phyloP scores from a whole-genome alignment of 2,888 invertebrate genomes.

The Diarsia brunnea region DNA sequence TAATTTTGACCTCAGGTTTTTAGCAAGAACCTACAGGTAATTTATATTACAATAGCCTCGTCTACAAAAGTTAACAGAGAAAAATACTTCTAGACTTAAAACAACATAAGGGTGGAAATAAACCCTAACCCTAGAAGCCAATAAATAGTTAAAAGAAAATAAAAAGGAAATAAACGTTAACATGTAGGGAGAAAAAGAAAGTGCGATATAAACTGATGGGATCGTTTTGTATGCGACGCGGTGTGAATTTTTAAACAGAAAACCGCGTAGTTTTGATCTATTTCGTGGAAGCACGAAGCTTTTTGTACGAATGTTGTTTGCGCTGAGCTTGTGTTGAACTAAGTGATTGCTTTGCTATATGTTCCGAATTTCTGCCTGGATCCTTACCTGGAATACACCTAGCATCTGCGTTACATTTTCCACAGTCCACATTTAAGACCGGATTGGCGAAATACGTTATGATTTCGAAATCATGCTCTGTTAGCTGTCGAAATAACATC shows the following conservation, averaged over 20 bases:
- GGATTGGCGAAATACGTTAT: slow-evolving; percentile 40
- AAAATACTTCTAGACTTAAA: slow-evolving; percentile 10
- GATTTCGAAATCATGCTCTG: slow-evolving; percentile 24
- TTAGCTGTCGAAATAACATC: slow-evolving; percentile 38
- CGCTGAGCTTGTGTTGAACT: slow-evolving; percentile 58
- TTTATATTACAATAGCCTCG: too few species aligned
- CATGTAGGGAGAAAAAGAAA: slow-evolving; percentile 60
- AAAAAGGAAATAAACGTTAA: slow-evolving; percentile 57
- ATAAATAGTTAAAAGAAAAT: slow-evolving; percentile 63
- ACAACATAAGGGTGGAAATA: too few species aligned
- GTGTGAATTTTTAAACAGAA: slow-evolving; percentile 66
- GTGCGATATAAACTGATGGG: slow-evolving; percentile 70
- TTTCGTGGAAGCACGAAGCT: slow-evolving; percentile 47
- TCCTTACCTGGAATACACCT: slow-evolving; percentile 40
- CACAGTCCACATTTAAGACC: slow-evolving; percentile 8
- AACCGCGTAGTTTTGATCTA: slow-evolving; percentile 64
- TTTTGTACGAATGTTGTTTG: slow-evolving; percentile 60
- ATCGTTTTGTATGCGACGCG: slow-evolving; percentile 68
- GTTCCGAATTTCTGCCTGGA: slow-evolving; percentile 42
- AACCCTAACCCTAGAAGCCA: slow-evolving; percentile 16
- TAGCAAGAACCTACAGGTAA: background rate
- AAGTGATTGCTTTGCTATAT: slow-evolving; percentile 65
- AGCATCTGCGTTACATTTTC: slow-evolving; percentile 34
- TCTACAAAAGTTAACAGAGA: background rate
- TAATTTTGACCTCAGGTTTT: background rate